A percentile compares a stretch with the other conserved stretches of the same genome.
These are phyloP conservation scores for Struthio camelus DNA, from an alignment of 2,113 vertebrate species.

Conservation along the genomic window DNA sequence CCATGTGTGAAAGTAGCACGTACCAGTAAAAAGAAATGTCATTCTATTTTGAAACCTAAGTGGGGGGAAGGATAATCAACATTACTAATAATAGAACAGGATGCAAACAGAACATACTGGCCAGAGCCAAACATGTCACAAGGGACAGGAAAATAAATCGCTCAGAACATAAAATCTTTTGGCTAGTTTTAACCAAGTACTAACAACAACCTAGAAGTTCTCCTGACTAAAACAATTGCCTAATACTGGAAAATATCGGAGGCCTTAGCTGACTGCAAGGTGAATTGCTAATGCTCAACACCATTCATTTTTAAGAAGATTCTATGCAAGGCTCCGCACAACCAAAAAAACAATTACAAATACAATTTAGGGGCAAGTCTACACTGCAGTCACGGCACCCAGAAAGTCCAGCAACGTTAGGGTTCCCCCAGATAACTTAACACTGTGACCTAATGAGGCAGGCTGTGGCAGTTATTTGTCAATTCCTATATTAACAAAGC, in stretches of 20 bases:
- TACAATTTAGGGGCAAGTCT: background rate
- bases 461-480: background rate
- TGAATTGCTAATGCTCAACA: background rate
- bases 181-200: slow-evolving; percentile 11
- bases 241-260: background rate
- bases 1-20: slow-evolving; percentile 11
- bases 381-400: background rate
- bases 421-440: background rate
- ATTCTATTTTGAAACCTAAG: background rate
- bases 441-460: background rate
- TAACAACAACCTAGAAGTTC: background rate
- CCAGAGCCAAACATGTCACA: background rate
- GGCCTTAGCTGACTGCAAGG: background rate
- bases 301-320: background rate
- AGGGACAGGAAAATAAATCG: background rate
- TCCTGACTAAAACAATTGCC: background rate
- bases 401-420: background rate
- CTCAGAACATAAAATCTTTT: background rate
- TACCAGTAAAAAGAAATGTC: background rate
- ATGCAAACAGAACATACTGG: background rate
- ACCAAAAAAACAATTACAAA: background rate
- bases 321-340: background rate
- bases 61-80: background rate
- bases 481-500: background rate
- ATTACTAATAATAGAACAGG: slow-evolving; percentile 11